Evolutionary conservation across 2,113 vertebrate genomes (phyloP), one percentile per base, ranked within the genome.

Genomic region (Cololabis saira): DNA sequence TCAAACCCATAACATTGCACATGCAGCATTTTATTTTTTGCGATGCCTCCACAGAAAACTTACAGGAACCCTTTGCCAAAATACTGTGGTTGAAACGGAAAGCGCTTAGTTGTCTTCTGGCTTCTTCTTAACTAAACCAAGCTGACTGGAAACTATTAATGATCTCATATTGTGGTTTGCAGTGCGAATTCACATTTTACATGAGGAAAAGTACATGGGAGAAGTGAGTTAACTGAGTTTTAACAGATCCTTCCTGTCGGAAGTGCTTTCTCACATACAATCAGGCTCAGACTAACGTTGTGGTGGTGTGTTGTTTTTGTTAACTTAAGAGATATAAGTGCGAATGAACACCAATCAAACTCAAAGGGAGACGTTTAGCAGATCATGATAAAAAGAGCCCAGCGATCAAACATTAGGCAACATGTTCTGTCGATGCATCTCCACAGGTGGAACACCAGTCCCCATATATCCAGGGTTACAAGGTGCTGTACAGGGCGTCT

Each of bases 391-490:
- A 50, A n/a, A 45, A 62, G 22, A 1, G 5, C 43, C 0, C 18
- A 45, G 33, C 30, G 45, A 14, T 19, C 12, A 17, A 14, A 21
- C n/a, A 5, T 9, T 5, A 10, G n/a, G 16, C 15, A 11, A 43
- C 55, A 47, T 16, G 7, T 49, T 73, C 61, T 61, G 15, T 52
- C 13, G 30, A 10, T 63, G 14, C 17, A 1, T 72, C 14, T 64
- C 49, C 50, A 19, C 75, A 98, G 97, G 96, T 96, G n/a, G 95
- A 96, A 73, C 95, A 96, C 76, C 94, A 95, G 75, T 96, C 95
- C 22, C 95, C 95, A 10, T 97, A 97, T 80, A 94, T 96, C 66
- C 95, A 96, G 84, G 95, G 95, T n/a, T 97, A 96, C 78, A 95
- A 94, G 89, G 93, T 98, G 62, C 91, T 98, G 47, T 96, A 97